Conservation (phyloP, 2,113 vertebrate genomes). For the Aphyosemion australe region DNA sequence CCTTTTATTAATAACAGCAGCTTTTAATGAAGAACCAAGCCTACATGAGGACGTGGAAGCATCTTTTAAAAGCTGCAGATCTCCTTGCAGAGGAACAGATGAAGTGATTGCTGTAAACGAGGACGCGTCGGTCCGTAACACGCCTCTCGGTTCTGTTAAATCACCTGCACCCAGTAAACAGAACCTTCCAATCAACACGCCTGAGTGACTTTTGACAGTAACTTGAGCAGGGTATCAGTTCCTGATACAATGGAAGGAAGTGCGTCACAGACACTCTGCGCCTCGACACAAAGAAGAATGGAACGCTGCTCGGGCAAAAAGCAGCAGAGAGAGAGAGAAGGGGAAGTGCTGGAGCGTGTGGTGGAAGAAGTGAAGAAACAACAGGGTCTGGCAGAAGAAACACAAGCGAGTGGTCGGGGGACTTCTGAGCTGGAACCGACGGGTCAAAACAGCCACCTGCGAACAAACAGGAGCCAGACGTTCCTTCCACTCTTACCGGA, state of each 20-base stretch:
- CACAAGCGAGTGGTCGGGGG: conserved; percentile 50
- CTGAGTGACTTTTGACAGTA: conserved; percentile 49
- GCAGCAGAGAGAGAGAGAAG: conserved; percentile 33
- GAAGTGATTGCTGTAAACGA: not conserved
- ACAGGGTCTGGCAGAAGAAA: conserved; percentile 52
- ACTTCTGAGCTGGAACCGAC: conserved; percentile 56
- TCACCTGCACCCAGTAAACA: conserved; percentile 10
- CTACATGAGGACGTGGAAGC: too few species aligned
- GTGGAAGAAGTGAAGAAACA: conserved; percentile 78
- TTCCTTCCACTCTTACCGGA: conserved; percentile 60
- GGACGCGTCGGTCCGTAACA: conserved; percentile 25
- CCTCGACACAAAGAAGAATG: conserved; percentile 74
- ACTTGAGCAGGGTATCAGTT: conserved; percentile 65
- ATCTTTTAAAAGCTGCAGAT: conserved; percentile 18
- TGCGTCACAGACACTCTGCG: conserved; percentile 70
- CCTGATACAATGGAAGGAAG: conserved; percentile 83
- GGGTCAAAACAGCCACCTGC: conserved; percentile 60
- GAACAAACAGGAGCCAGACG: conserved; percentile 54
- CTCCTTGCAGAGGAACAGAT: conserved; percentile 20
- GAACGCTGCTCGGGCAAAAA: conserved; percentile 69
- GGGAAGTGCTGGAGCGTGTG: conserved; percentile 65
- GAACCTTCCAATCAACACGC: conserved; percentile 42
- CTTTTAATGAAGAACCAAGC: conserved; percentile 9
- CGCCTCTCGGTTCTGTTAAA: conserved; percentile 2
- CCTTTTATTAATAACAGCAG: not conserved